phyloP scores from a whole-genome alignment of 2,888 invertebrate genomes.

The Neoscelio sp. region DNA sequence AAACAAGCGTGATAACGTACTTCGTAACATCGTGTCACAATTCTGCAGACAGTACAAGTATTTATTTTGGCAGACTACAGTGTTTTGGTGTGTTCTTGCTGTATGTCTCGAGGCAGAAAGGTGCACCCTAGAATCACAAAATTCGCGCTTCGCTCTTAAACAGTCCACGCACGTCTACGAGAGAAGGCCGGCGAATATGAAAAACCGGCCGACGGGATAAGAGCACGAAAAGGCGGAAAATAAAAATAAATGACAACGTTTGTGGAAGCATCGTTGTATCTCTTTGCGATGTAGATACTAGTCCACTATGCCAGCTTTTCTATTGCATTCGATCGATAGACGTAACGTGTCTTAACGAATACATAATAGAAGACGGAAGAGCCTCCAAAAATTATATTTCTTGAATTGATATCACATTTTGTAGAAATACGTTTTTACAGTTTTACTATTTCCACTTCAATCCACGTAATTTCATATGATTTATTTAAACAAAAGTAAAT shows the following conservation, averaged over 20 bases:
- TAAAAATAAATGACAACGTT: conserved; percentile 64
- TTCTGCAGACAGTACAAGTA: conserved; percentile 65
- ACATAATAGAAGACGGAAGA: conserved; percentile 16
- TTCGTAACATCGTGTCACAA: conserved; percentile 62
- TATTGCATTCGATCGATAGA: conserved; percentile 59
- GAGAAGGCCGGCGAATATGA: conserved; percentile 69
- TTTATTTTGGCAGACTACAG: conserved; percentile 69
- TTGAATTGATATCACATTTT: conserved; percentile 11
- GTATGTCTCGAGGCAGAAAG: conserved; percentile 67
- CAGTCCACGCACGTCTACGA: conserved; percentile 74
- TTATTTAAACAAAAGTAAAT: too few relatives aligned
- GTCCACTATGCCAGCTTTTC: conserved; percentile 64
- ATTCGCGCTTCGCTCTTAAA: conserved; percentile 67
- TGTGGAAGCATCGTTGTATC: conserved; percentile 55
- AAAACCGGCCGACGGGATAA: conserved; percentile 67
- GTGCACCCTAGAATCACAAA: conserved; percentile 68
- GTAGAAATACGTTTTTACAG: neutral
- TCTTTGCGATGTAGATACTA: conserved; percentile 60
- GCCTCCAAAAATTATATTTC: conserved; percentile 24
- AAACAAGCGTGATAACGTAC: conserved; percentile 66
- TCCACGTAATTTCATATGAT: too few relatives aligned
- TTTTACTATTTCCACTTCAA: too few relatives aligned
- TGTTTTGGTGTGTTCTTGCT: conserved; percentile 60
- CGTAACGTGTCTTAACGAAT: conserved; percentile 57
- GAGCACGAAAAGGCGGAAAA: conserved; percentile 63